Conservation (phyloP, 2,797 vertebrate species). For the Ceryle rudis region DNA sequence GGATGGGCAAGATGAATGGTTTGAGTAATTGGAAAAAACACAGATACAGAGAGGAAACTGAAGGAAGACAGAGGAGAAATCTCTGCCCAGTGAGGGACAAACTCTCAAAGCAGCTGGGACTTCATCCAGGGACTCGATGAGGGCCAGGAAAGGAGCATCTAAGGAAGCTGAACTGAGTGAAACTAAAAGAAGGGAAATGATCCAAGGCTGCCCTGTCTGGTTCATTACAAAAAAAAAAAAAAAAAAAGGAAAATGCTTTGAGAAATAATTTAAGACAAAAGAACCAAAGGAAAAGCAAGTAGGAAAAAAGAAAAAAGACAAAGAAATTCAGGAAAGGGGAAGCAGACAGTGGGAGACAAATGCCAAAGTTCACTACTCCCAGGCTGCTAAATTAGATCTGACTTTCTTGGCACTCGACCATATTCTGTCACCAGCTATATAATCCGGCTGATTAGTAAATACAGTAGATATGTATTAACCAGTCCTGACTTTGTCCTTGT, state of each 20-base stretch:
- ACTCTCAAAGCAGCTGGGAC: constrained; percentile 62
- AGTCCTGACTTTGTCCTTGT: constrained; percentile 55
- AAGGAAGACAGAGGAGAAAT: constrained; percentile 59
- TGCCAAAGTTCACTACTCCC: constrained; percentile 45
- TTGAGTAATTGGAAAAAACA: constrained; percentile 69
- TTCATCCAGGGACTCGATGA: constrained; percentile 32
- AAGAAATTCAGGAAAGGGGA: constrained; percentile 40
- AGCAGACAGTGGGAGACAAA: constrained; percentile 51
- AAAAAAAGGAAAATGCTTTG: neutral
- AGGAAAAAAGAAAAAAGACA: neutral
- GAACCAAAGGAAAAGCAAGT: neutral
- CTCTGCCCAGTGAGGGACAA: constrained; percentile 59
- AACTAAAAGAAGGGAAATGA: constrained; percentile 24
- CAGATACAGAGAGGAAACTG: constrained; percentile 54
- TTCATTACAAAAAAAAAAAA: neutral
- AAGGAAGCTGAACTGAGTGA: constrained; percentile 35
- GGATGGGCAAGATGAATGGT: constrained; percentile 64
- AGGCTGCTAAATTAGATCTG: constrained; percentile 62
- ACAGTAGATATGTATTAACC: constrained; percentile 54
- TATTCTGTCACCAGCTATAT: constrained; percentile 68
- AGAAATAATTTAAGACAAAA: constrained; percentile 34
- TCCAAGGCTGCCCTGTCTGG: neutral
- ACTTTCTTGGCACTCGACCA: constrained; percentile 65
- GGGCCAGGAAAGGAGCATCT: constrained; percentile 69
- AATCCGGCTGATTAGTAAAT: constrained; percentile 60